phyloP scores from a whole-genome alignment of 2,113 vertebrate genomes.

The Phycodurus eques region DNA sequence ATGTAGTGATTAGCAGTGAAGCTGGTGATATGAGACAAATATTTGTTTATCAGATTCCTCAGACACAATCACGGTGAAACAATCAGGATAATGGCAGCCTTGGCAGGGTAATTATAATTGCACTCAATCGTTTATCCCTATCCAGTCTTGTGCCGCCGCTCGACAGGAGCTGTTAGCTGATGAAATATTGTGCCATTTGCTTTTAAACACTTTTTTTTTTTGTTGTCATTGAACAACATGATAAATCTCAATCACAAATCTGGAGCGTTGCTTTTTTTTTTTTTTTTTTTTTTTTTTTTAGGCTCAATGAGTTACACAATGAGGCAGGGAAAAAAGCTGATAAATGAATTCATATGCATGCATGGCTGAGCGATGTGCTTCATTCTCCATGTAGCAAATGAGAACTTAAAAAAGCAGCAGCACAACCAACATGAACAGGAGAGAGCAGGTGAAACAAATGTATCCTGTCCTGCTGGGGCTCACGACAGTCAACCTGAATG shows the following conservation, averaged over 20 bases:
- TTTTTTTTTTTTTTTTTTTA: neutral
- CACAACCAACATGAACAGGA: constrained; percentile 18
- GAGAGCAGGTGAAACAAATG: constrained; percentile 51
- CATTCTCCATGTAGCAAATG: neutral
- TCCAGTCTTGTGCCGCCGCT: constrained; percentile 15
- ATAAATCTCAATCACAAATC: neutral
- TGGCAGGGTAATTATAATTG: constrained; percentile 50
- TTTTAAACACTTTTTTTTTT: neutral
- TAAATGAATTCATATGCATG: neutral
- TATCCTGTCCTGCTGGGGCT: constrained; percentile 14
- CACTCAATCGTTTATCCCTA: constrained; percentile 27
- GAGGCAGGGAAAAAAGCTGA: neutral
- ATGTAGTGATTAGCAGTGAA: neutral
- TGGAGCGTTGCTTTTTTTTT: neutral
- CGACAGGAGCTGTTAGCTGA: constrained; percentile 15
- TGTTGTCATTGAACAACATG: neutral
- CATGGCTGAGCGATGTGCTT: neutral
- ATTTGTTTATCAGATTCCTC: constrained; percentile 39
- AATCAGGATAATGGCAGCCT: constrained; percentile 38
- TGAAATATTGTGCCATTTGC: constrained; percentile 24
- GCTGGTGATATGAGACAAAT: constrained; percentile 30
- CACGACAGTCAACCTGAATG: constrained; percentile 22
- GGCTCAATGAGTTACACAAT: constrained; percentile 7
- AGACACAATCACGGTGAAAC: constrained; percentile 39
- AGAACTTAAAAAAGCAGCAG: neutral